Base-by-base conservation (phyloP, 2,888 invertebrate species). In the Euphydryas editha region DNA sequence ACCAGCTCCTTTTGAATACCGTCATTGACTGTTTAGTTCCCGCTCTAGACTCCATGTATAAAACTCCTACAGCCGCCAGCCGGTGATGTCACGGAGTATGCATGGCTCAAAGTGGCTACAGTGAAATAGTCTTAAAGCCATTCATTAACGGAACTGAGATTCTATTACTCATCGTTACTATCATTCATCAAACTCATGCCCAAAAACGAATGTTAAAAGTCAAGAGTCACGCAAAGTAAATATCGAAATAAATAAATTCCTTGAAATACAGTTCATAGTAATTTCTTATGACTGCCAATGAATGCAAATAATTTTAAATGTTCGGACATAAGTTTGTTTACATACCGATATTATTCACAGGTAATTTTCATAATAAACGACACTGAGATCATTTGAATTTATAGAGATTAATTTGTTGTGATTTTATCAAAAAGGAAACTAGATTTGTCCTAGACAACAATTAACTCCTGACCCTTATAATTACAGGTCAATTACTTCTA, bases 71-170 rank as follows among this genome's bases (percentile, higher is more conserved):
- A 74, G 73, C 79, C 73, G 84, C 76, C 80, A 74, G 73, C 79
- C 73, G 84, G 76, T 92, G 92, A 92, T 92, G 89, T 92, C 92
- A 92, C 83, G 76, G 73, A 76, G 78, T 78, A 83, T 84, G 86
- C 71, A 73, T 65, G 65, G 70, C 65, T 65, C 54, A 60, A 68
- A 66, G 57, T 67, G 37, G 65, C 64, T 59, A 66, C 81, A 84
- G 76, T 76, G 73, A 82, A 84, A 86, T 87, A 76, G 54, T 65
- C 58, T 68, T 60, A 51, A 60, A 58, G 15, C 59, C 55, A 67
- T 64, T 72, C 68, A 73, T 73, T 65, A 58, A 72, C 64, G 66
- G 69, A 67, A 68, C 69, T 67, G 59, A 57, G 56, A 61, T 59
- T n/a, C 44, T 42, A 64, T 75, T 71, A 75, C 69, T 73, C 73